Base-by-base conservation (phyloP, 2,888 invertebrate species). In the Agrotis puta region DNA sequence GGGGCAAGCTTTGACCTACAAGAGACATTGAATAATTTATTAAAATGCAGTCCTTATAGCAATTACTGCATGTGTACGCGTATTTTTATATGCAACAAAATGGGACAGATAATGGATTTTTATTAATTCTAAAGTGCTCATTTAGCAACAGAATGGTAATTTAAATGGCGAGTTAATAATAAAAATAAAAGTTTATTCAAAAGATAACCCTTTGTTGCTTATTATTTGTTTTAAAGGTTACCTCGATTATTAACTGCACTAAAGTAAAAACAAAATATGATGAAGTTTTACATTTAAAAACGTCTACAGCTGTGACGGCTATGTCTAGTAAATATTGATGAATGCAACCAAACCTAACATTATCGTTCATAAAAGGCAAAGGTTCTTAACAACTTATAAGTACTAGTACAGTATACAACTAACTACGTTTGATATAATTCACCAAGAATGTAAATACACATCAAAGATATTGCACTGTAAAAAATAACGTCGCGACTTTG, bases 401-500 rank as follows among this genome's bases (percentile, higher is more conserved):
- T 24, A 20, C 33, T 11, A 39, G 39, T 39, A 39, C 39, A 39
- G 11, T 39, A 39, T 39, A 39, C 9, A 39, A 39, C 56, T 27
- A 54, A 18, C 11, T 33, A 24, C 5, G 11, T 39, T 64, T 48
- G 59, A 63, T 73, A 61, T 71, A 48, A 48, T 68, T 78, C 58
- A 27, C 9, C 22, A 54, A 53, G 58, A 65, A 70, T 80, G 57
- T 75, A 66, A 72, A 75, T 77, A 73, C 47, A 76, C 50, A 65
- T 77, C 70, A 53, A 70, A 66, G 51, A 64, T 77, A 75, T 71
- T 67, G 63, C 59, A 64, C 22, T 54, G 76, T 70, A 71, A 81
- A 81, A 80, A 84, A 83, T 83, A 81, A 74, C 74, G 70, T 70
- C 72, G 74, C 79, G 79, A 79, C 78, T 83, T 84, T 85, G 83